Conservation (phyloP, 2,113 vertebrate species). For the Danionella cerebrum region DNA sequence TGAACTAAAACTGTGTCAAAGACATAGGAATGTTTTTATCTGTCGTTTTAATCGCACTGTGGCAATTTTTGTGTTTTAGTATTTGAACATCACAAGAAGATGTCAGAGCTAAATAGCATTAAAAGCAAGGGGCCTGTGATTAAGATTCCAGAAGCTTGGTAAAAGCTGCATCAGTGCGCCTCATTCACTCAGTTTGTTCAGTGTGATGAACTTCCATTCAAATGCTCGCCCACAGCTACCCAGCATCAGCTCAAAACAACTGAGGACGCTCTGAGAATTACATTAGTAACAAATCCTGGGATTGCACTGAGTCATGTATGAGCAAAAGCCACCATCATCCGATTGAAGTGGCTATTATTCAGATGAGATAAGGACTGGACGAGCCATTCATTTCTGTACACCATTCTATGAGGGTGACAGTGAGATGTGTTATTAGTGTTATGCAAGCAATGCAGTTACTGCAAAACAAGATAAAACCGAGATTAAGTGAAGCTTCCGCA, state of each 20-base stretch:
- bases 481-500: not conserved
- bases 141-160: constrained; percentile 15
- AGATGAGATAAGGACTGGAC: not conserved
- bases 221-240: not conserved
- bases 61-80: too few species aligned
- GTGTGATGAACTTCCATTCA: constrained; percentile 10
- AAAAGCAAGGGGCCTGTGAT: not conserved
- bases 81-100: not conserved
- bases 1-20: too few species aligned
- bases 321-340: not conserved
- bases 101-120: not conserved
- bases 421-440: not conserved
- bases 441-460: not conserved
- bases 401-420: not conserved
- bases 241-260: not conserved
- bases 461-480: not conserved
- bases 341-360: not conserved
- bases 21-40: too few species aligned
- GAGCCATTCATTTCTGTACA: not conserved
- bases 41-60: too few species aligned
- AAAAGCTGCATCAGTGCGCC: not conserved
- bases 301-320: not conserved
- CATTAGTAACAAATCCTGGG: too few species aligned
- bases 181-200: constrained; percentile 3
- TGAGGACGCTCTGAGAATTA: not conserved